phyloP scores from a whole-genome alignment of 2,888 invertebrate species.

The Notodonta dromedarius region DNA sequence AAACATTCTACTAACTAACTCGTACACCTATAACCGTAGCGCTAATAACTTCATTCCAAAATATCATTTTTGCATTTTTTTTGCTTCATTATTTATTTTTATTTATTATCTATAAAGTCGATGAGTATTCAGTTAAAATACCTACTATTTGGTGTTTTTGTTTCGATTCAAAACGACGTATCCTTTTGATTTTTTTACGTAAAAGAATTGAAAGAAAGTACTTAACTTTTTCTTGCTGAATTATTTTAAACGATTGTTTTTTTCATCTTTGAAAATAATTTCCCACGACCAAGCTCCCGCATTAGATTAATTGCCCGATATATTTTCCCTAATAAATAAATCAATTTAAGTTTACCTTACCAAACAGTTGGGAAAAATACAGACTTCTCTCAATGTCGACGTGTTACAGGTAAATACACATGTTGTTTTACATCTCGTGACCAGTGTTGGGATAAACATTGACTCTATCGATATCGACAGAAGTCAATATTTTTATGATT shows the following conservation, averaged over 20 bases:
- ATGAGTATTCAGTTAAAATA: slow-evolving; percentile 72
- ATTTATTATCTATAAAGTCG: slow-evolving; percentile 83
- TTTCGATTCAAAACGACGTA: slow-evolving; percentile 73
- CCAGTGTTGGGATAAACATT: slow-evolving; percentile 28
- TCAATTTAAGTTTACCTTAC: slow-evolving; percentile 61
- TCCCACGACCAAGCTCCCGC: slow-evolving; percentile 39
- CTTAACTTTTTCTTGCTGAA: background rate
- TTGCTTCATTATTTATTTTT: slow-evolving; percentile 64
- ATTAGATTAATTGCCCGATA: slow-evolving; percentile 65
- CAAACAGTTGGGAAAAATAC: slow-evolving; percentile 24
- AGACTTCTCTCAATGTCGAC: slow-evolving; percentile 33
- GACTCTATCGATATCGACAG: slow-evolving; percentile 29
- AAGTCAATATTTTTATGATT: slow-evolving; percentile 33
- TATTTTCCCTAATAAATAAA: slow-evolving; percentile 79
- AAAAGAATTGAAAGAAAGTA: slow-evolving; percentile 20
- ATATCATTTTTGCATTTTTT: slow-evolving; percentile 62
- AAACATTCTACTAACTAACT: slow-evolving; percentile 74
- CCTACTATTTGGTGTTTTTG: slow-evolving; percentile 77
- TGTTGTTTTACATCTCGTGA: slow-evolving; percentile 21
- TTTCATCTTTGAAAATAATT: slow-evolving; percentile 33
- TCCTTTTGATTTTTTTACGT: slow-evolving; percentile 30
- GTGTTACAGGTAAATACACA: slow-evolving; percentile 11
- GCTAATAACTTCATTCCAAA: slow-evolving; percentile 75
- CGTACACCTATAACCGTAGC: slow-evolving; percentile 64
- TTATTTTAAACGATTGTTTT: background rate